Evolutionary conservation across 2,888 invertebrate genomes (phyloP).

Genomic region (Spicauda simplicius): DNA sequence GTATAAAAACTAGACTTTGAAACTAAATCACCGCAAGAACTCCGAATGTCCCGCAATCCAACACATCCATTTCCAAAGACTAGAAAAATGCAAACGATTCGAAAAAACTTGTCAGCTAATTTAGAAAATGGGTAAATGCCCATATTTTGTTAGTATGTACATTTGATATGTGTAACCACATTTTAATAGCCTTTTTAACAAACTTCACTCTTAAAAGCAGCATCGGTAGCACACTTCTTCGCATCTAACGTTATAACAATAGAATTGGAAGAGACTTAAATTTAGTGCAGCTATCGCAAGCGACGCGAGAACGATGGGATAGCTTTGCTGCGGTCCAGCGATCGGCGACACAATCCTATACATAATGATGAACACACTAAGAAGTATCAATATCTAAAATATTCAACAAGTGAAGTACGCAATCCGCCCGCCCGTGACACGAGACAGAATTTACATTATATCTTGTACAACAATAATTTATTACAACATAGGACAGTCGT

Average conservation of each 20-base stretch:
- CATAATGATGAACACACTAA: slow-evolving; percentile 65
- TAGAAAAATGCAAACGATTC: slow-evolving; percentile 82
- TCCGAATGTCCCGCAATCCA: slow-evolving; percentile 58
- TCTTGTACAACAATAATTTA: slow-evolving; percentile 68
- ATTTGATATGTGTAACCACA: slow-evolving; percentile 70
- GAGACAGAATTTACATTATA: slow-evolving; percentile 32
- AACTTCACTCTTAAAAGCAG: slow-evolving; percentile 27
- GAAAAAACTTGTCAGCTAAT: slow-evolving; percentile 59
- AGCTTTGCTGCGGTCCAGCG: slow-evolving; percentile 49
- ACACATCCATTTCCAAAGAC: slow-evolving; percentile 70
- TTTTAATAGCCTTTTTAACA: slow-evolving; percentile 15
- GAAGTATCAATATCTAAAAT: slow-evolving; percentile 60
- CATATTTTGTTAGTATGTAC: slow-evolving; percentile 52
- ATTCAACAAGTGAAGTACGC: slow-evolving; percentile 61
- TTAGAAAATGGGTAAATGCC: slow-evolving; percentile 54
- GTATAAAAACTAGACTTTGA: slow-evolving; percentile 47
- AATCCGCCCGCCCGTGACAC: slow-evolving; percentile 34
- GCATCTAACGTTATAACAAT: slow-evolving; percentile 14
- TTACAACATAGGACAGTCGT: slow-evolving; percentile 80
- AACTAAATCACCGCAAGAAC: slow-evolving; percentile 50
- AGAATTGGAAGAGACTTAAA: slow-evolving; percentile 17
- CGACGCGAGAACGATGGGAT: slow-evolving; percentile 51
- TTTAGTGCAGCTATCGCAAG: slow-evolving; percentile 50
- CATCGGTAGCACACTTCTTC: slow-evolving; percentile 20
- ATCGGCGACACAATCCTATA: slow-evolving; percentile 50